Evolutionary conservation across 1,140 invertebrate genomes (phyloP).

Genomic region (Pseudomyrmex pallidus): DNA sequence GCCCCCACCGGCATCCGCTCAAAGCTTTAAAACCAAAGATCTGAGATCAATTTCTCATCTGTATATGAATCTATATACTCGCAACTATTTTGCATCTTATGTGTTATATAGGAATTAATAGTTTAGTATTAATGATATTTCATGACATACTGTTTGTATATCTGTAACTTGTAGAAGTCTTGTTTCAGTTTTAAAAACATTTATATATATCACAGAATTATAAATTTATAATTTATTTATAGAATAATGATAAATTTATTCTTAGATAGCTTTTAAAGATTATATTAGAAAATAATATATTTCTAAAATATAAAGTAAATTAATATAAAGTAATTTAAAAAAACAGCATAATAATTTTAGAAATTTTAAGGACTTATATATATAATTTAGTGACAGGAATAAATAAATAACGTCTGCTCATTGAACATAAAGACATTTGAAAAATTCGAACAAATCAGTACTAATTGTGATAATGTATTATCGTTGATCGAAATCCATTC

Average conservation of each 20-base stretch:
- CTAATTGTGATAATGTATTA: too few relatives aligned
- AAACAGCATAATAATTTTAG: not conserved
- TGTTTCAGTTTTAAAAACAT: not conserved
- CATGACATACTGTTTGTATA: not conserved
- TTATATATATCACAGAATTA: too few relatives aligned
- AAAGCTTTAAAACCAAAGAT: conserved; percentile 80
- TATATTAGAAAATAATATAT: not conserved
- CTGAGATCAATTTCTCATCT: conserved; percentile 20
- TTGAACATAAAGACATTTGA: too few relatives aligned
- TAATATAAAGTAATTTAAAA: too few relatives aligned
- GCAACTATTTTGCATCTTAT: not conserved
- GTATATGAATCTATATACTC: conserved; percentile 24
- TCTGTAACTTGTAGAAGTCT: not conserved
- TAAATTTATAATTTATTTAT: too few relatives aligned
- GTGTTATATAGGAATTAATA: conserved; percentile 3
- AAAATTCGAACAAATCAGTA: too few relatives aligned
- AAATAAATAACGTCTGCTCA: too few relatives aligned
- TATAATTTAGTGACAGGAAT: too few relatives aligned
- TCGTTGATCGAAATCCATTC: too few relatives aligned
- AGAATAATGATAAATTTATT: not conserved
- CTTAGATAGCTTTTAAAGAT: not conserved
- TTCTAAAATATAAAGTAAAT: conserved; percentile 6
- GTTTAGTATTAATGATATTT: not conserved
- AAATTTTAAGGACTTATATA: not conserved
- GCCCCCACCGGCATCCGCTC: conserved; percentile 79